Base-by-base conservation (phyloP, 2,113 vertebrate genomes). In the Riparia riparia region DNA sequence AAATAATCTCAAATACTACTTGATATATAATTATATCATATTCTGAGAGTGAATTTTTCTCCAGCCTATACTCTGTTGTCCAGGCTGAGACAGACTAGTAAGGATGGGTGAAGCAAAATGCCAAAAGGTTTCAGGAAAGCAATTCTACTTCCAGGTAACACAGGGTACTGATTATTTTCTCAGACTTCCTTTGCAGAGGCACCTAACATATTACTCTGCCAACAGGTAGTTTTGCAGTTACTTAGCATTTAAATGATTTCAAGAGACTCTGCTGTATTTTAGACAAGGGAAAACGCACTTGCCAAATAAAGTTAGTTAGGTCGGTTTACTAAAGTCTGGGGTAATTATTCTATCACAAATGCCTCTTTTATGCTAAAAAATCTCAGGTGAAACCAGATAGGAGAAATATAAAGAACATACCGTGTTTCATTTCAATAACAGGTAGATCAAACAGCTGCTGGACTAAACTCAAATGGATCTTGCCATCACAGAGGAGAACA, bases 371-470 rank as follows among this genome's bases (percentile, higher is more conserved):
- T 11, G 5, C 57, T 91, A 57, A 87, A 57, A 94, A 76, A 79
- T 47, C 66, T 84, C 49, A 22, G 18, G 37, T 70, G 53, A 74
- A 92, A 56, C 31, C 20, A 63, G 53, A 58, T 39, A 89, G 19
- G 13, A 89, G 76, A 92, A 96, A 83, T 77, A 77, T 88, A 84
- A 69, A 76, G 53, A 84, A 96, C 98, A 8, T 98, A 99, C 99
- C 98, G 0, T 99, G 98, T 98, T 98, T 98, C 98, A 99, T 99
- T 98, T 99, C 99, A 95, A 99, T 97, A 20, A 98, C 69, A 1
- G 96, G 97, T 41, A 99, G 96, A 96, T 97, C 98, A 85, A 99
- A 99, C 73, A 99, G 98, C 71, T 98, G 98, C 91, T 98, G 98
- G 54, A 99, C 96, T 80, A 97, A 96, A 31, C 94, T 98, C 80